Evolutionary conservation across 2,797 vertebrate species (phyloP).

Genomic region (Columba guinea): DNA sequence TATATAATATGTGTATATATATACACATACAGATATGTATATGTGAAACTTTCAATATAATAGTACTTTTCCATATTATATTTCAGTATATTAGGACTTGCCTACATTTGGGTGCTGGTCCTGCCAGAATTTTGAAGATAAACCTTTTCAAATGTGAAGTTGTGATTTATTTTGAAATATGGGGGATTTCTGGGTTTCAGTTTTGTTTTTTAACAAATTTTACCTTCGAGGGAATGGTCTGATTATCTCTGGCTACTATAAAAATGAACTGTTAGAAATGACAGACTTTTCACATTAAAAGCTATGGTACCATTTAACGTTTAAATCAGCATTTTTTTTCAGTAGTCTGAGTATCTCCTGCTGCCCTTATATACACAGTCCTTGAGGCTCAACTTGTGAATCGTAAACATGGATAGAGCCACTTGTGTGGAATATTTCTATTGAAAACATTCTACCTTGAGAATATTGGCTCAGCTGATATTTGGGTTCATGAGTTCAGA

Average conservation of each 20-base stretch:
- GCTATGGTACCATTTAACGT: not conserved
- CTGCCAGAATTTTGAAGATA: not conserved
- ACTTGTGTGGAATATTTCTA: not conserved
- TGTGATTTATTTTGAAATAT: not conserved
- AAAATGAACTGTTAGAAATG: not conserved
- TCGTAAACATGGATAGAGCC: not conserved
- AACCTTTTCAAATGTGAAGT: not conserved
- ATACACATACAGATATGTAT: not conserved
- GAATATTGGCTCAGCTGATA: constrained; percentile 38
- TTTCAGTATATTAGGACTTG: not conserved
- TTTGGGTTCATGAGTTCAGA: constrained; percentile 46
- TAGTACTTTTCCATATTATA: not conserved
- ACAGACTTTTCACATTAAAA: not conserved
- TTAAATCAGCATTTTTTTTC: not conserved
- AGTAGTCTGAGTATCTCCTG: not conserved
- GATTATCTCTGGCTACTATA: not conserved
- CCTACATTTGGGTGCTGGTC: not conserved
- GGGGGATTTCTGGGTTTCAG: rapidly evolving
- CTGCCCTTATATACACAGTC: not conserved
- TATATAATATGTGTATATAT: not conserved
- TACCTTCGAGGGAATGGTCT: not conserved
- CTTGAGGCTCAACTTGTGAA: not conserved
- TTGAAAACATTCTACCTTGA: constrained; percentile 33
- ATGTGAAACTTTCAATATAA: not conserved
- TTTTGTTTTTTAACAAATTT: not conserved